Evolutionary conservation across 2,113 vertebrate species (phyloP).

Genomic region (Anser brachyrhynchus): DNA sequence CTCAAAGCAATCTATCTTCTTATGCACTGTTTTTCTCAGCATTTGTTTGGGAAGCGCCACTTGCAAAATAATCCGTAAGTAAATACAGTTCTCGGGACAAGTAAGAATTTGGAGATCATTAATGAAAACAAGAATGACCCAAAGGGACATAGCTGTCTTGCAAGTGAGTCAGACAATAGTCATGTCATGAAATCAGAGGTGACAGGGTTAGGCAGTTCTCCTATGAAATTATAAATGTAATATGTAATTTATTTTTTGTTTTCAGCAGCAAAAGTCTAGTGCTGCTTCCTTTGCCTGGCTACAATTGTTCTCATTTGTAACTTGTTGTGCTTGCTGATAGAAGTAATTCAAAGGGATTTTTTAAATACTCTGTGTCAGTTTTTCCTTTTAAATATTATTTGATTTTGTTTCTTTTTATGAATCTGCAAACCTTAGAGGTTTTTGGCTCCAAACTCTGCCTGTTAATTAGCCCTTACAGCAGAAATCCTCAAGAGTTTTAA

Average conservation of each 20-base stretch:
- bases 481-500: constrained; percentile 26
- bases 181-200: constrained; percentile 60
- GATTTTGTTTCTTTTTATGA: constrained; percentile 27
- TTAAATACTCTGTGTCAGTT: background rate
- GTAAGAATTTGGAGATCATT: background rate
- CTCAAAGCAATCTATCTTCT: background rate
- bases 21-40: background rate
- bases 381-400: constrained; percentile 9
- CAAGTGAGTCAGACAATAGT: constrained; percentile 41
- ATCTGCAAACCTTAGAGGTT: constrained; percentile 36
- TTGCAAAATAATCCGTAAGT: background rate
- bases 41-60: background rate
- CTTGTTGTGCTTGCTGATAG: constrained; percentile 1
- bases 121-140: background rate
- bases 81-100: background rate
- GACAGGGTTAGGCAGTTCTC: constrained; percentile 49
- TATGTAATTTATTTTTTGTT: background rate
- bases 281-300: constrained; percentile 14
- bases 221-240: constrained; percentile 23
- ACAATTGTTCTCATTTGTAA: background rate
- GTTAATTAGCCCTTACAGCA: constrained; percentile 46
- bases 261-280: background rate
- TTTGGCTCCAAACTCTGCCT: constrained; percentile 32
- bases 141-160: constrained; percentile 17
- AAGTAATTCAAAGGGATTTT: constrained; percentile 15